A percentile compares a stretch with the other conserved stretches of the same genome.
phyloP scores from a whole-genome alignment of 2,113 vertebrate genomes.

The Ranitomeya imitator region DNA sequence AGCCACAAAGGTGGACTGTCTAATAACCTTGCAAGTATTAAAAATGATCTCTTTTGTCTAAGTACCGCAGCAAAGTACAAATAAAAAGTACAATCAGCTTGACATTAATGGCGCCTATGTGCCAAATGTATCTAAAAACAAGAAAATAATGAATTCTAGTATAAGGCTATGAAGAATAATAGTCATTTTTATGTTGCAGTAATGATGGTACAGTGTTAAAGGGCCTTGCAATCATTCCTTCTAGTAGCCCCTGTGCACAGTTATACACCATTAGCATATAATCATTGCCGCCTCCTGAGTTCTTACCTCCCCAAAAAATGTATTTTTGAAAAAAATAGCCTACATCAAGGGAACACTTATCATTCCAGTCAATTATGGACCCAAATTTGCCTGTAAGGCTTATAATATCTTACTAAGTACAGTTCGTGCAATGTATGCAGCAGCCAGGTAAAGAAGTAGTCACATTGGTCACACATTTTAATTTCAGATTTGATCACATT shows the following conservation, averaged over 20 bases:
- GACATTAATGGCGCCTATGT: background rate
- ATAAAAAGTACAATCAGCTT: background rate
- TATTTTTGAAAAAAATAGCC: no score
- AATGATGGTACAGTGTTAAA: background rate
- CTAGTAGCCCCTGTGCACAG: background rate
- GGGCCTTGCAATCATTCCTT: background rate
- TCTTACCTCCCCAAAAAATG: background rate
- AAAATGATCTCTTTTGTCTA: background rate
- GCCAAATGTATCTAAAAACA: background rate
- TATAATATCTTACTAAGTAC: background rate
- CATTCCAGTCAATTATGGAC: no score
- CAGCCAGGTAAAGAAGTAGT: background rate
- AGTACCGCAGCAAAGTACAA: background rate
- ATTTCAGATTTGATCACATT: background rate
- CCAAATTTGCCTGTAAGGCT: no score
- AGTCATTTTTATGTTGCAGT: background rate
- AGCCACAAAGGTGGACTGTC: background rate
- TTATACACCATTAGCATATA: slow-evolving; percentile 31
- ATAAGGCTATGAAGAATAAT: background rate
- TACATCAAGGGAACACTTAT: no score
- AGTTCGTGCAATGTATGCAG: no score
- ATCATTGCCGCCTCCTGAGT: slow-evolving; percentile 41
- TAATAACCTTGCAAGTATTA: background rate
- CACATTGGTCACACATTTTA: background rate
- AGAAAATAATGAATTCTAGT: background rate